These are phyloP conservation scores for Ammospiza nelsoni DNA, from an alignment of 2,113 vertebrate genomes.

Conservation along the genomic window DNA sequence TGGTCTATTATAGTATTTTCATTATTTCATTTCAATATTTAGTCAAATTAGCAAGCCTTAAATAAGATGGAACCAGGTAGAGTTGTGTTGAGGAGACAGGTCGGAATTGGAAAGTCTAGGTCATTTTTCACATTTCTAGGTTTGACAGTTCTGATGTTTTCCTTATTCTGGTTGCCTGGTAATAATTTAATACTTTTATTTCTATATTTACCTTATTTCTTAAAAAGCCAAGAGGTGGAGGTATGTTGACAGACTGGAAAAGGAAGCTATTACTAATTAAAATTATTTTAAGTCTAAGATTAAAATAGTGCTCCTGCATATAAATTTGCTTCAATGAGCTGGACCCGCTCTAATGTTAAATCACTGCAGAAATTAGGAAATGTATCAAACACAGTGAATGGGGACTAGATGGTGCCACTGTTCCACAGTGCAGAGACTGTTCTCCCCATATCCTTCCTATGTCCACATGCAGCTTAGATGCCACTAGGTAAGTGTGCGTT, in stretches of 20 bases:
- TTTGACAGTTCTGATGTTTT: slow-evolving; percentile 60
- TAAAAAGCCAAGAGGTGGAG: slow-evolving; percentile 68
- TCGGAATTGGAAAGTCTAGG: background rate
- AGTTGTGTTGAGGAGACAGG: background rate
- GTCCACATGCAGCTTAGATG: background rate
- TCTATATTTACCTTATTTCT: slow-evolving; percentile 75
- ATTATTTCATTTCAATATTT: slow-evolving; percentile 9
- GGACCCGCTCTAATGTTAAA: background rate
- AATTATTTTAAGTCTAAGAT: slow-evolving; percentile 69
- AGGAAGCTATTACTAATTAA: slow-evolving; percentile 75
- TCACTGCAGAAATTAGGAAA: slow-evolving; percentile 28
- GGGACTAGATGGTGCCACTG: background rate
- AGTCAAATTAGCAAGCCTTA: background rate
- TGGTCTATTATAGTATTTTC: background rate
- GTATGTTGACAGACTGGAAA: slow-evolving; percentile 64
- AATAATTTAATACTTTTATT: slow-evolving; percentile 75
- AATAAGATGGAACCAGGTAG: background rate
- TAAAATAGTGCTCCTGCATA: slow-evolving; percentile 69
- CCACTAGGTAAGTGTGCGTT: background rate
- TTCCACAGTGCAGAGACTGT: background rate
- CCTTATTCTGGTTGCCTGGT: slow-evolving; percentile 55
- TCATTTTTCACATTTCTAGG: slow-evolving; percentile 24
- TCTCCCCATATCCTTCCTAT: background rate
- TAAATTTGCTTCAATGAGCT: slow-evolving; percentile 67
- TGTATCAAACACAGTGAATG: background rate